Evolutionary conservation across 2,888 invertebrate species (phyloP), one percentile per base, ranked within the genome.

Genomic region (Epinotia bilunana): DNA sequence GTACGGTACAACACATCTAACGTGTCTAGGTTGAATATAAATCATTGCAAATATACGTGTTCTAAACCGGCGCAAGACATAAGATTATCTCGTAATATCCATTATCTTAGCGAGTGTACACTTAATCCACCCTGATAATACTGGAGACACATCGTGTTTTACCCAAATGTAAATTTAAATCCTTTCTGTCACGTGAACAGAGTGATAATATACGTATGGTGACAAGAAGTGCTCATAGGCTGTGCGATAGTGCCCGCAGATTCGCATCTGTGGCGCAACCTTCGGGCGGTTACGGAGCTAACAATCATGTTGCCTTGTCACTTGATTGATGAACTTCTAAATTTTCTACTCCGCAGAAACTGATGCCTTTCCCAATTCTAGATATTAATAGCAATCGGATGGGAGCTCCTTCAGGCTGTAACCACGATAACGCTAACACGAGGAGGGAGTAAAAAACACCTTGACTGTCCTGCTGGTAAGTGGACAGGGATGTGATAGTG

Each of bases 1-100:
- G 13, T 7, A 13, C n/a, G 2, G 53, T 53, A n/a, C n/a, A 53
- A 53, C 7, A 53, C 7, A 53, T 53, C n/a, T 13, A 60, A 60
- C 5, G 16, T 60, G 58, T 60, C 58, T 23, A 58, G 58, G 58
- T 28, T 12, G 13, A 53, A 53, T 53, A 7, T n/a, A n/a, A 53
- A 53, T n/a, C n/a, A n/a, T 53, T 53, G n/a, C n/a, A 53, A 53
- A 53, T n/a, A 53, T 53, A 53, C 6, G 53, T n/a, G n/a, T n/a
- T 28, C 13, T 46, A 23, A 11, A 7, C 5, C 16, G 16, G 33
- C 33, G 65, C 64, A 23, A 9, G 49, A 73, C 46, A 53, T 60
- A 60, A 61, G 73, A 73, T 68, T 55, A 73, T 61, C 20, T 53
- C 7, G 58, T 60, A 72, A 49, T 72, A 67, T 39, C 53, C 53